Conservation (phyloP, 2,797 vertebrate species). For the Todus mexicanus region DNA sequence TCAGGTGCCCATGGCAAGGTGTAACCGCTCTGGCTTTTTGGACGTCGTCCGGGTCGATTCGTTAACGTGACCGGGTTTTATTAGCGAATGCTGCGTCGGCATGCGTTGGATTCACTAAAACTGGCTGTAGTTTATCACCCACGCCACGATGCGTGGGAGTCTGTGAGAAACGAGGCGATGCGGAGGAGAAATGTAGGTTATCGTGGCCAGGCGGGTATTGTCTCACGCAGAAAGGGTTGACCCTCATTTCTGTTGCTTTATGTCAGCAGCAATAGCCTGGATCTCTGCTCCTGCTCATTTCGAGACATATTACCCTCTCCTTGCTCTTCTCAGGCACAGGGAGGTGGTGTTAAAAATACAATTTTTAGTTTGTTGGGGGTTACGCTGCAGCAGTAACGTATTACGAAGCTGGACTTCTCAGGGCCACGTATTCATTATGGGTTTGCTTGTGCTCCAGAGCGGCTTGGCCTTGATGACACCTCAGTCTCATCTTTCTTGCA, state of each 20-base stretch:
- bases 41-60: background rate
- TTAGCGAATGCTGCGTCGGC: background rate
- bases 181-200: background rate
- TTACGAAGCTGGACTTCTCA: background rate
- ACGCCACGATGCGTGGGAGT: background rate
- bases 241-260: background rate
- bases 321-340: accelerated
- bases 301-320: background rate
- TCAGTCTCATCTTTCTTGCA: background rate
- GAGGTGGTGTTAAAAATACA: accelerated
- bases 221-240: background rate
- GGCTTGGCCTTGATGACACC: background rate
- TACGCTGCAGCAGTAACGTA: background rate
- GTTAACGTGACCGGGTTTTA: background rate
- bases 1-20: background rate
- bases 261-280: too few species aligned
- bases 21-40: background rate
- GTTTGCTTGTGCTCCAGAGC: background rate
- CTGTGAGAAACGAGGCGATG: accelerated
- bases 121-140: background rate
- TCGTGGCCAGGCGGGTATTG: background rate
- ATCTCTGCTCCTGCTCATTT: background rate
- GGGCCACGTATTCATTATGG: background rate
- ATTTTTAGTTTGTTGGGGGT: background rate
- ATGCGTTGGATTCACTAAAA: background rate